A percentile compares a stretch with the other conserved stretches of the same genome.
Evolutionary conservation across 2,797 vertebrate species (phyloP).

Genomic region (Harpagifer antarcticus): DNA sequence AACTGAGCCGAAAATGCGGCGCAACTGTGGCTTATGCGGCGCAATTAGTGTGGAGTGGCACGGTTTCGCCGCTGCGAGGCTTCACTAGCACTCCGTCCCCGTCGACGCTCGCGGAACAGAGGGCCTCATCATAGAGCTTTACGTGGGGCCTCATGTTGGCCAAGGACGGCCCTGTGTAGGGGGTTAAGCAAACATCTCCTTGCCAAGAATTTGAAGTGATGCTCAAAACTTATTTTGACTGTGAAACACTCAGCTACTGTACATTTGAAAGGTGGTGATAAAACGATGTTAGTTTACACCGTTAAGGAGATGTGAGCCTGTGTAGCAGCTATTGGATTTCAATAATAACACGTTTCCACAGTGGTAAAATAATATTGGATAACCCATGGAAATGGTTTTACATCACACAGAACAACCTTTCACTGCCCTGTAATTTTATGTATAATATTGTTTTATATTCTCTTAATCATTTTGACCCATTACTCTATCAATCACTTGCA

Average conservation of each 20-base stretch:
- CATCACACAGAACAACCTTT: not conserved
- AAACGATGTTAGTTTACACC: not conserved
- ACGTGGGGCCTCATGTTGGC: no score
- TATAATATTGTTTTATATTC: not conserved
- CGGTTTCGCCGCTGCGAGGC: no score
- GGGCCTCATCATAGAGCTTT: no score
- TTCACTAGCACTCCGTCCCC: no score
- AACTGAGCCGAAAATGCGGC: no score
- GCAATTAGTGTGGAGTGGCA: no score
- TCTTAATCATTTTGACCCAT: not conserved
- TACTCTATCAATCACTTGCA: not conserved
- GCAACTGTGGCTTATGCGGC: no score
- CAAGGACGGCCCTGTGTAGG: no score
- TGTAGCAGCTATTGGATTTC: not conserved
- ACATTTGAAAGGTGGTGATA: constrained; percentile 12
- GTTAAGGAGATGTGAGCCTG: not conserved
- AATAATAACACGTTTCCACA: not conserved
- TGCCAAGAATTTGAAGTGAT: not conserved
- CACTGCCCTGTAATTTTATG: not conserved
- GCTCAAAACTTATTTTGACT: not conserved
- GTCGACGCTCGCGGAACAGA: no score
- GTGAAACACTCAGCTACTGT: not conserved
- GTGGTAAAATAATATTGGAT: constrained; percentile 11
- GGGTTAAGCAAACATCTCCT: constrained; percentile 22
- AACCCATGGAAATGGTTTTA: not conserved